Base-by-base conservation (phyloP, 2,888 invertebrate genomes). In the Phania funesta region DNA sequence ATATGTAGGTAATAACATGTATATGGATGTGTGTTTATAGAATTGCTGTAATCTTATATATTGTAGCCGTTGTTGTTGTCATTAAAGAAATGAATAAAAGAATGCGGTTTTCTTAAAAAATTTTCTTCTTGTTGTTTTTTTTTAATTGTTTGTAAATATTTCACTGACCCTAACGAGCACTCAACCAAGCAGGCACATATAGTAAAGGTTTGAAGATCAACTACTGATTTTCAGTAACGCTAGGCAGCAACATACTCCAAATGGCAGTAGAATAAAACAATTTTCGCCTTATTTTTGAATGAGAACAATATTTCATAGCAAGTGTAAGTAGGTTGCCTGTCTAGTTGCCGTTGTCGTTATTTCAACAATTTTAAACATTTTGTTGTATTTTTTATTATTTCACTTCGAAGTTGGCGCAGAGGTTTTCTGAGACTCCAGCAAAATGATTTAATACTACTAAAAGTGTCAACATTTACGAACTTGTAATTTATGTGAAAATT, bases 101-200 rank as follows among this genome's bases (percentile, higher is more conserved):
- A 80, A 75, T 75, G 58, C 65, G 75, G 75, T 58, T 70, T 65
- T 50, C 35, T 58, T n/a, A n/a, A n/a, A n/a, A n/a, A n/a, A n/a
- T n/a, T n/a, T n/a, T n/a, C n/a, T n/a, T n/a, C n/a, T n/a, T n/a
- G n/a, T n/a, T n/a, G n/a, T n/a, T n/a, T n/a, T n/a, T n/a, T n/a
- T n/a, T n/a, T n/a, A n/a, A n/a, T n/a, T n/a, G n/a, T n/a, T n/a
- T n/a, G n/a, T n/a, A n/a, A 75, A 22, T 52, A 2, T 77, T 70
- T 48, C 20, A 32, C 26, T 38, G 74, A 70, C 16, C 29, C 75
- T 41, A 38, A 54, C 22, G 50, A 38, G 13, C n/a, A 44, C 3
- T 13, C 20, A 50, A 18, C 8, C 56, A 13, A 32, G 13, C 56
- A 24, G 4, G 26, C 44, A 62, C 13, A 62, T 38, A 38, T 26